phyloP scores from a whole-genome alignment of 2,113 vertebrate genomes.

The Microcebus tavaratra region DNA sequence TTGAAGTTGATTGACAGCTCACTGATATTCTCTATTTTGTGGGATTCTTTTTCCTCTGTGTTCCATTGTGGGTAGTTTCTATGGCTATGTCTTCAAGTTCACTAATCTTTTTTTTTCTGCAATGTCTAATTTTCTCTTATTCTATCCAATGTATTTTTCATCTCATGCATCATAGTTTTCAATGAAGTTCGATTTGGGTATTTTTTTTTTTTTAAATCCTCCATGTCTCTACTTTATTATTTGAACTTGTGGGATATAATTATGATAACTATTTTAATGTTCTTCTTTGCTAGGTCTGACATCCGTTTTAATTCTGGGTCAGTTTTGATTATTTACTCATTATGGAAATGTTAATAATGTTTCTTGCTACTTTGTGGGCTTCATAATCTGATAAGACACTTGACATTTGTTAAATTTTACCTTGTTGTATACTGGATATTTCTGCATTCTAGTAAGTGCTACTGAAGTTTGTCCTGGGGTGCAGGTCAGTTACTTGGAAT shows the following conservation, averaged over 20 bases:
- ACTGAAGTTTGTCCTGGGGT: background rate
- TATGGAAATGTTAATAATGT: background rate
- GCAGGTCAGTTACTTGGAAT: background rate
- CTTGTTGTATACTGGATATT: background rate
- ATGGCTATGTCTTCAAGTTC: background rate
- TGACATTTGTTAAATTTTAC: background rate
- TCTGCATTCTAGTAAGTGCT: fast-evolving
- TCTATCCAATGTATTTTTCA: background rate
- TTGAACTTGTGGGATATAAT: background rate
- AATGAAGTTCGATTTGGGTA: background rate
- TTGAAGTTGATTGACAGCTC: background rate
- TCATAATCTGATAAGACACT: background rate
- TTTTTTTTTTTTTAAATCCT: background rate
- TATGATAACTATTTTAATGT: background rate
- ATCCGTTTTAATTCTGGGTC: background rate
- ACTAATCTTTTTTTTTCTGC: background rate
- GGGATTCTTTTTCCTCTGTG: background rate
- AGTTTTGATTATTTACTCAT: background rate
- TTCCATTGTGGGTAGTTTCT: background rate
- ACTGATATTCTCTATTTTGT: too few species aligned
- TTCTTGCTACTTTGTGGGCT: background rate
- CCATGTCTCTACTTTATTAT: background rate
- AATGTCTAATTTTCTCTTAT: background rate
- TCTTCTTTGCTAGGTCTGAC: background rate
- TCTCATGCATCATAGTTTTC: background rate